phyloP scores from a whole-genome alignment of 2,888 invertebrate genomes.

The Pandemis heparana region DNA sequence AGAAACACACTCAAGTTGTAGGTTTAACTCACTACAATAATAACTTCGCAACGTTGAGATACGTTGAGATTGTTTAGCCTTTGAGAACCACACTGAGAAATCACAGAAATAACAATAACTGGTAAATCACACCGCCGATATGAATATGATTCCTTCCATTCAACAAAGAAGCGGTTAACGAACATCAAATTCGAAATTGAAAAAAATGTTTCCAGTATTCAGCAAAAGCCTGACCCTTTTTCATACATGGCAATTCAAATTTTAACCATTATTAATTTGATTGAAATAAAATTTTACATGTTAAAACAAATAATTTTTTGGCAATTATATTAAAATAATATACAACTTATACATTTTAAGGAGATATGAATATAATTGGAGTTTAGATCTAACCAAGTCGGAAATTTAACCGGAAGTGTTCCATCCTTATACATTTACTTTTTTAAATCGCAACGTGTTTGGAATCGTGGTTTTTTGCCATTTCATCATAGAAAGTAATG shows the following conservation, averaged over 20 bases:
- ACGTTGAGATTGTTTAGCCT: not conserved
- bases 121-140: slow-evolving; percentile 46
- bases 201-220: slow-evolving; percentile 48
- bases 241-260: slow-evolving; percentile 2
- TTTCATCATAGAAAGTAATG: not conserved
- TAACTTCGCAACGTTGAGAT: not conserved
- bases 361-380: not conserved
- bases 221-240: not conserved
- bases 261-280: not conserved
- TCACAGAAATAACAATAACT: slow-evolving; percentile 33
- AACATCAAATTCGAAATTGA: slow-evolving; percentile 67
- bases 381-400: not conserved
- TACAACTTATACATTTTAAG: not conserved
- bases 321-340: not conserved
- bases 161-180: slow-evolving; percentile 64
- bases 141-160: too few species aligned
- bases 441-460: not conserved
- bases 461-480: not conserved
- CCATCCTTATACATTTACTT: not conserved
- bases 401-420: slow-evolving; percentile 2
- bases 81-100: slow-evolving; percentile 33
- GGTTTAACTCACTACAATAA: not conserved
- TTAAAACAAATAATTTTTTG: not conserved
- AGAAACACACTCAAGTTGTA: slow-evolving; percentile 2
- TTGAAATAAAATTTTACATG: not conserved